phyloP scores from a whole-genome alignment of 2,113 vertebrate genomes.

The Pavo muticus region DNA sequence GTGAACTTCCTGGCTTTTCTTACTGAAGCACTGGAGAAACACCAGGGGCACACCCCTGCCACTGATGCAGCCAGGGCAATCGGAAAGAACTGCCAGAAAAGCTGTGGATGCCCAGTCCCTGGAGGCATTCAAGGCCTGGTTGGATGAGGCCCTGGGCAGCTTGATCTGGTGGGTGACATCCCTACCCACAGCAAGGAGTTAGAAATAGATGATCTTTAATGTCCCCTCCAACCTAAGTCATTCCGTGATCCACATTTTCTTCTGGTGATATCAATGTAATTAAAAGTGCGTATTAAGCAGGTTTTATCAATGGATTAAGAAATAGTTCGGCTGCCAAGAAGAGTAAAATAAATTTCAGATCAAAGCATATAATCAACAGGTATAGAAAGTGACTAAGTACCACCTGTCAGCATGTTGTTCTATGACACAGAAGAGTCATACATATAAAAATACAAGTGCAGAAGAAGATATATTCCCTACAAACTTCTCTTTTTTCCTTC shows the following conservation, averaged over 20 bases:
- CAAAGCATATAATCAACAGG: constrained; percentile 38
- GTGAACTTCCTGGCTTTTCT: neutral
- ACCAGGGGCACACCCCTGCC: accelerated
- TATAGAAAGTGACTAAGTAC: constrained; percentile 37
- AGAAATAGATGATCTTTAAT: too few relatives aligned
- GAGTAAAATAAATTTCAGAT: constrained; percentile 55
- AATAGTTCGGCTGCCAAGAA: constrained; percentile 26
- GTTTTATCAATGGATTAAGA: constrained; percentile 58
- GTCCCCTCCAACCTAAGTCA: too few relatives aligned
- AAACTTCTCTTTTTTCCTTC: neutral
- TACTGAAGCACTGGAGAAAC: neutral
- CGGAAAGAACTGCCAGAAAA: neutral
- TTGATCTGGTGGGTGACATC: too few relatives aligned
- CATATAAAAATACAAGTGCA: neutral
- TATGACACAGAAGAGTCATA: neutral
- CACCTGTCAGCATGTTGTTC: constrained; percentile 1
- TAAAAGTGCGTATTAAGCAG: constrained; percentile 49
- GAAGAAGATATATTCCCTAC: neutral
- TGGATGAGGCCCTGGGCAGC: too few relatives aligned
- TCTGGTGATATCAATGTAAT: constrained; percentile 16
- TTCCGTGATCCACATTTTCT: neutral
- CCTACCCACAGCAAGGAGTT: too few relatives aligned
- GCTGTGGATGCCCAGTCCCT: too few relatives aligned
- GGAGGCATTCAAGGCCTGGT: too few relatives aligned
- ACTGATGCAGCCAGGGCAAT: neutral